Evolutionary conservation across 1,140 invertebrate genomes (phyloP).

Genomic region (Ruditapes philippinarum): DNA sequence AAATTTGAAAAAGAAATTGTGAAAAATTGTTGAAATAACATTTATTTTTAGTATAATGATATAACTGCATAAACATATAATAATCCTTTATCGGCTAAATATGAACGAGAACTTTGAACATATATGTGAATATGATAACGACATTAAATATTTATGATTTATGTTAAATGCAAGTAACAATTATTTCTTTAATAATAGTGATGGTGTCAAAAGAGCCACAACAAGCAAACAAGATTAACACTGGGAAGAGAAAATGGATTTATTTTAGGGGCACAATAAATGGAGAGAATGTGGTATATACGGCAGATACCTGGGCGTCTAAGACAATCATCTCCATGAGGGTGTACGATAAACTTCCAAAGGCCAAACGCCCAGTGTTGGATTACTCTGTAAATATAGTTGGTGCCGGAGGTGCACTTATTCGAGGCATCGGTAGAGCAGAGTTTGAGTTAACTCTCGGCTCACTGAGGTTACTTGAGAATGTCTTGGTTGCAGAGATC

Average conservation of each 20-base stretch:
- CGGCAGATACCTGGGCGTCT: conserved; percentile 16
- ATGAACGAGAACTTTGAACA: too few relatives aligned
- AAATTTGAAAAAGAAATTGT: too few relatives aligned
- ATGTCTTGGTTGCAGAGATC: conserved; percentile 53
- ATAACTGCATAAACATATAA: too few relatives aligned
- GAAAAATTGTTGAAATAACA: too few relatives aligned
- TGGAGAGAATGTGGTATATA: conserved; percentile 11
- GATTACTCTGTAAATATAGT: background rate
- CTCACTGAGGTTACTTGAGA: background rate
- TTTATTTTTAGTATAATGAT: too few relatives aligned
- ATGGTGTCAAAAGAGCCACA: background rate
- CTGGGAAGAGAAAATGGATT: background rate
- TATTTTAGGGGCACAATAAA: conserved; percentile 16
- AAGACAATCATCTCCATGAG: background rate
- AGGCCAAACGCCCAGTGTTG: background rate
- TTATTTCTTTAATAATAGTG: too few relatives aligned
- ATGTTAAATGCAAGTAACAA: too few relatives aligned
- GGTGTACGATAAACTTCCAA: background rate
- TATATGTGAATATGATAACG: too few relatives aligned
- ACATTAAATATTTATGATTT: too few relatives aligned
- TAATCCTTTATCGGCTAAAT: too few relatives aligned
- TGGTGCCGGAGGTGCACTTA: background rate
- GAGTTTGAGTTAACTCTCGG: conserved; percentile 34
- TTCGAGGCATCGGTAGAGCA: background rate
- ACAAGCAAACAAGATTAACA: background rate